phyloP scores from a whole-genome alignment of 2,797 vertebrate species.

The Miichthys miiuy region DNA sequence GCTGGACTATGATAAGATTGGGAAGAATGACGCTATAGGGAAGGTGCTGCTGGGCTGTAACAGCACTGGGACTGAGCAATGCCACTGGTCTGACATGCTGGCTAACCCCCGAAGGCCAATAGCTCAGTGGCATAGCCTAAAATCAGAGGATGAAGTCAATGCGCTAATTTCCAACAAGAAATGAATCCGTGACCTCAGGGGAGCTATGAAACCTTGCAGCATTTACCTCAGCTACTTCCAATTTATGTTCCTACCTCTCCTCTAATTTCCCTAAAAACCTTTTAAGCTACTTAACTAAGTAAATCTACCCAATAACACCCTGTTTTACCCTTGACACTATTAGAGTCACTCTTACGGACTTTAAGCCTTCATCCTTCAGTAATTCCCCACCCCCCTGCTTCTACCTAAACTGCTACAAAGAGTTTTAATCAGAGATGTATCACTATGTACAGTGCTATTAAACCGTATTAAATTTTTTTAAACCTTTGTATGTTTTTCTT shows the following conservation, averaged over 20 bases:
- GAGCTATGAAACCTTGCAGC: slow-evolving; percentile 13
- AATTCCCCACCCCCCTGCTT: slow-evolving; percentile 34
- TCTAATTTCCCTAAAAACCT: background rate
- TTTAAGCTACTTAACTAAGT: slow-evolving; percentile 38
- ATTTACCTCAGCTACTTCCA: slow-evolving; percentile 49
- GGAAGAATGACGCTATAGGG: slow-evolving; percentile 99
- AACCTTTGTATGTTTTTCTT: slow-evolving; percentile 23
- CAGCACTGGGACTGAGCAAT: slow-evolving; percentile 92
- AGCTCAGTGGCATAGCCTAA: slow-evolving; percentile 97
- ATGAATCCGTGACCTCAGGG: slow-evolving; percentile 69
- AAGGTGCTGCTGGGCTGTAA: slow-evolving; percentile 94
- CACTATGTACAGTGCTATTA: slow-evolving; percentile 61
- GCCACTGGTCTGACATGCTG: slow-evolving; percentile 98
- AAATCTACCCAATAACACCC: slow-evolving; percentile 41
- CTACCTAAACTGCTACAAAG: slow-evolving; percentile 20
- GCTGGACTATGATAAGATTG: slow-evolving; percentile 99
- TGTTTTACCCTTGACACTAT: slow-evolving; percentile 29
- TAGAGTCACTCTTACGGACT: slow-evolving; percentile 28
- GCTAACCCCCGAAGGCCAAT: slow-evolving; percentile 97
- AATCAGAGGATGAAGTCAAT: slow-evolving; percentile 94
- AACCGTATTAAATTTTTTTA: slow-evolving; percentile 41
- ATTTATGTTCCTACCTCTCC: slow-evolving; percentile 34
- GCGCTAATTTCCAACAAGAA: slow-evolving; percentile 92
- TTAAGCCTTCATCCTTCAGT: slow-evolving; percentile 12
- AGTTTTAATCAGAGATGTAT: slow-evolving; percentile 46